Evolutionary conservation across 2,113 vertebrate genomes (phyloP).

Genomic region (Otus sunia): DNA sequence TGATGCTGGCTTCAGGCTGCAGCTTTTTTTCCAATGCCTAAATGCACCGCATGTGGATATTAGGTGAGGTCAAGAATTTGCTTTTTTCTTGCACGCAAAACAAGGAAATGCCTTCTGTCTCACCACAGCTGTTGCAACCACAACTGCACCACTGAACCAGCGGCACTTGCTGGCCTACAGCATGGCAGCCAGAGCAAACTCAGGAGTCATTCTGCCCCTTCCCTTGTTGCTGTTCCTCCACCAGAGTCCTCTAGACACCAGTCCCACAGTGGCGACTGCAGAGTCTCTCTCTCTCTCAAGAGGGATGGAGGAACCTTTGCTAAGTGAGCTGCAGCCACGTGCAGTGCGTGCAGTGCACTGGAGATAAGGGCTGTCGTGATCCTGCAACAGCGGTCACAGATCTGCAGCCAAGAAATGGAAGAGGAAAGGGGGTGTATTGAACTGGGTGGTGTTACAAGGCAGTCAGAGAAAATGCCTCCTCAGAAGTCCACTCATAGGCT

Average conservation of each 20-base stretch:
- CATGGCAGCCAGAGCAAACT: neutral
- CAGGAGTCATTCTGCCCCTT: neutral
- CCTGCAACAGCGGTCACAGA: neutral
- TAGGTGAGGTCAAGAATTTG: neutral
- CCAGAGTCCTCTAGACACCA: neutral
- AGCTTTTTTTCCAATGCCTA: neutral
- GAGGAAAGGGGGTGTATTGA: neutral
- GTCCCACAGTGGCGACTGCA: neutral
- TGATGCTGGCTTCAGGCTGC: neutral
- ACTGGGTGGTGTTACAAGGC: rapidly evolving
- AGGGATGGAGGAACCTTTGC: neutral
- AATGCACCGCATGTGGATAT: neutral
- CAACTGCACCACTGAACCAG: neutral
- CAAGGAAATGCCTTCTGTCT: neutral
- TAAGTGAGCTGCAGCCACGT: rapidly evolving
- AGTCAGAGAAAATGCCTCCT: neutral
- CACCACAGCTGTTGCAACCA: rapidly evolving
- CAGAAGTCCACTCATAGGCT: neutral
- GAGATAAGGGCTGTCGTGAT: neutral
- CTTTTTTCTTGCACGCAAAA: neutral
- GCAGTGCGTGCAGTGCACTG: rapidly evolving
- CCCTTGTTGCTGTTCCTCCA: neutral
- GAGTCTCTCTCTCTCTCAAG: neutral
- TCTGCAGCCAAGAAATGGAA: neutral
- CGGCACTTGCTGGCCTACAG: neutral